Evolutionary conservation across 2,888 invertebrate genomes (phyloP).

Genomic region (Mayetiola destructor): DNA sequence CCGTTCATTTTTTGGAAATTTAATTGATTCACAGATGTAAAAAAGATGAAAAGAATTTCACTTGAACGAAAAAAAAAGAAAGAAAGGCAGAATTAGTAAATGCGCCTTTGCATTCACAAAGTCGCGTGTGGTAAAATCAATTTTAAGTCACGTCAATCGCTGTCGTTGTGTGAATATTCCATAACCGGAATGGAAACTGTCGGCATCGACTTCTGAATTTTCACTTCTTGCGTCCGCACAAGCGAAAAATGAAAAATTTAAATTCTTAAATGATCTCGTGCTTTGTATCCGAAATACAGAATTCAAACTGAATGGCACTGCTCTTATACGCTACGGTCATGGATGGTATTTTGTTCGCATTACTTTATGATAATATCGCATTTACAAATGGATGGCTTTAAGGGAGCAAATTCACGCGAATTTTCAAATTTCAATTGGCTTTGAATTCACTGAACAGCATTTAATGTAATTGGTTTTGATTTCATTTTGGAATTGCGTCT

Average conservation of each 20-base stretch:
- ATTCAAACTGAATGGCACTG: no score
- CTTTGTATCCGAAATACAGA: no score
- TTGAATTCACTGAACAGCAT: conserved; percentile 11
- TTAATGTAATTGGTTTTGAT: conserved; percentile 13
- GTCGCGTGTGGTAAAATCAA: conserved; percentile 1
- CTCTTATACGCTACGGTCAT: no score
- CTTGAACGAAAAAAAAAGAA: not conserved
- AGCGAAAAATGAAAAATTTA: not conserved
- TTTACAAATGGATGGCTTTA: no score
- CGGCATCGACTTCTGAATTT: not conserved
- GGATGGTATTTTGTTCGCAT: no score
- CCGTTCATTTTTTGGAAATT: not conserved
- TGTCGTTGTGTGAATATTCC: no score
- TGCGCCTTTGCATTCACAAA: not conserved
- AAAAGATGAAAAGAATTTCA: not conserved
- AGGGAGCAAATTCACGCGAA: not conserved
- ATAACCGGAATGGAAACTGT: not conserved
- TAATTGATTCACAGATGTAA: not conserved
- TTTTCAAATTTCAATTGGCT: conserved; percentile 8
- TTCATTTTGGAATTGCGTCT: no score
- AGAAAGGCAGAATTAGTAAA: no score
- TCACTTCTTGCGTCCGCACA: not conserved
- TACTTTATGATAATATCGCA: no score
- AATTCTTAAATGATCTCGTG: conserved; percentile 9
- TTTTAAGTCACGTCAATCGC: conserved; percentile 1